Percentiles rank a stretch among this genome's conserved stretches.
Conservation (phyloP, 2,113 vertebrate genomes). For the Xiphorhynchus elegans region DNA sequence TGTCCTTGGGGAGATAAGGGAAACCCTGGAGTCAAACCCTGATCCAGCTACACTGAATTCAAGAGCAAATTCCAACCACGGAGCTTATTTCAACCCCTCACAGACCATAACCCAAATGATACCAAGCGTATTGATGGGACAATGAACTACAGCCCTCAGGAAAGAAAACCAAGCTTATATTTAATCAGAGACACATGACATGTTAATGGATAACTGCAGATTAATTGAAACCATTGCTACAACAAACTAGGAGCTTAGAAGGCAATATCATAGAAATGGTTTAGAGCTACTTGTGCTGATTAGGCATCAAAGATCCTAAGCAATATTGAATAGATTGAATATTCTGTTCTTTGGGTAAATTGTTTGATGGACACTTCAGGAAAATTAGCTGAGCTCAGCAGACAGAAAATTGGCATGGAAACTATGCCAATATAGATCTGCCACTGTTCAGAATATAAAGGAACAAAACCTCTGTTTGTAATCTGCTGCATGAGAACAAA, state of each 20-base stretch:
- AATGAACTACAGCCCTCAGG: neutral
- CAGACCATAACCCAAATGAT: neutral
- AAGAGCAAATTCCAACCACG: neutral
- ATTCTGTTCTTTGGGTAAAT: neutral
- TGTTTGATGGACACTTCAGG: constrained; percentile 1
- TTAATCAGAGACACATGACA: constrained; percentile 37
- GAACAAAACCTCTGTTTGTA: neutral
- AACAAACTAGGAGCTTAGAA: constrained; percentile 14
- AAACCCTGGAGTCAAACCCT: neutral
- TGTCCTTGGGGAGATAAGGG: neutral
- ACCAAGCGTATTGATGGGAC: neutral
- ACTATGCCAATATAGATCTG: neutral
- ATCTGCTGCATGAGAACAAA: neutral
- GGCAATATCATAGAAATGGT: neutral
- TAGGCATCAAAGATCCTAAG: constrained; percentile 14
- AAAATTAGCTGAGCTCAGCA: constrained; percentile 9
- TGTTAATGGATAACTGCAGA: constrained; percentile 20
- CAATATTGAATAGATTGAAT: neutral
- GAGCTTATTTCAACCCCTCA: neutral
- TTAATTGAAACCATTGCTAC: constrained; percentile 52
- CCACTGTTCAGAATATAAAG: neutral
- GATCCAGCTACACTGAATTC: neutral
- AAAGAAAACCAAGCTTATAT: neutral
- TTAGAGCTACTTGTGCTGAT: constrained; percentile 24
- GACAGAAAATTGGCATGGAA: neutral